Conservation (phyloP, 2,888 invertebrate species). For the Spodoptera littoralis region DNA sequence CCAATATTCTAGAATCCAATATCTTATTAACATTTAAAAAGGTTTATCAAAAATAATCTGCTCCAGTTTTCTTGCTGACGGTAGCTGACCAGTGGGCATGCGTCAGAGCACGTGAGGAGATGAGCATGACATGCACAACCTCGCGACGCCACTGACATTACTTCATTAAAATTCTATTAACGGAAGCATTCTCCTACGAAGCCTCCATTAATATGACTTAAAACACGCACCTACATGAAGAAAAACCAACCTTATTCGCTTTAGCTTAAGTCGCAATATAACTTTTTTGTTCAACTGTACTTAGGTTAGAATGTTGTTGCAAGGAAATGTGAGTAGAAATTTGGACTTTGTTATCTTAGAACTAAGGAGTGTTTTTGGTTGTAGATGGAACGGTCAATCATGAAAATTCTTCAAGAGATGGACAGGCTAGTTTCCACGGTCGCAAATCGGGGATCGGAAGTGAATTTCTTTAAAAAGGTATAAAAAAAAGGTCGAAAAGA, state of each 20-base stretch:
- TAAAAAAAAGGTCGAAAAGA: constrained; percentile 53
- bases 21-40: not conserved
- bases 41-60: not conserved
- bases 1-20: too few species aligned
- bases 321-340: constrained; percentile 24
- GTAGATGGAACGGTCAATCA: constrained; percentile 58
- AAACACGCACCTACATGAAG: constrained; percentile 28
- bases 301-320: not conserved
- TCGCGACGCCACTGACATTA: constrained; percentile 80
- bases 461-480: constrained; percentile 69
- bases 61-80: constrained; percentile 67
- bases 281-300: not conserved
- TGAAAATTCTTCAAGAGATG: constrained; percentile 68
- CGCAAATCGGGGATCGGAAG: constrained; percentile 79
- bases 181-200: constrained; percentile 84
- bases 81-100: constrained; percentile 69
- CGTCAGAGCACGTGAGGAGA: constrained; percentile 83
- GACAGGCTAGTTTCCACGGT: constrained; percentile 72
- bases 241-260: constrained; percentile 44
- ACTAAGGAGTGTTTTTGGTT: constrained; percentile 58
- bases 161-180: constrained; percentile 89
- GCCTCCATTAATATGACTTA: constrained; percentile 46
- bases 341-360: constrained; percentile 9
- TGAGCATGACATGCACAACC: constrained; percentile 87
- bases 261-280: constrained; percentile 28